Evolutionary conservation across 2,888 invertebrate species (phyloP), one percentile per base, ranked within the genome.

Genomic region (Allygus modestus): DNA sequence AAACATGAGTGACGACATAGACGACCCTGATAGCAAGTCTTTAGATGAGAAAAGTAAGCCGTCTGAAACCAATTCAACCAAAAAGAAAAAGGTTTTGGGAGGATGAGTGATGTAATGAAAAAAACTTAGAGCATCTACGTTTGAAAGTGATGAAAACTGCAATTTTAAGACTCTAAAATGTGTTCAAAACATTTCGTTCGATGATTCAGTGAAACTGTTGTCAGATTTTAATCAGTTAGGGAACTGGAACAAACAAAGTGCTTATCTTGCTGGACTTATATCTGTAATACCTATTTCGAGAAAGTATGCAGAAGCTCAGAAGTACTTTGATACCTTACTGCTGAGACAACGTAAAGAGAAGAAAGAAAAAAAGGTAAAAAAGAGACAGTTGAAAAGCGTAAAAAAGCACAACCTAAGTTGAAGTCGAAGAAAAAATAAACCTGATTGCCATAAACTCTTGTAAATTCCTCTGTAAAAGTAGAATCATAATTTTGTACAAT

Each of bases 21-120:
- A 65, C 65, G 65, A 65, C 65, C 65, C 65, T 65, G 65, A 65
- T 20, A 65, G 65, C 65, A 65, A 65, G 65, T 65, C 65, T 65
- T 65, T 20, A 65, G 65, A 65, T 65, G 65, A 65, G 20, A 65
- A 65, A 58, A 58, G 58, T 20, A 58, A 20, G 65, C 23, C 65
- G 17, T 65, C 65, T 65, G 65, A 65, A 20, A 65, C 65, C 65
- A 65, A 65, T 65, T 65, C 65, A 20, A 65, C 23, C 65, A 65
- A 65, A 65, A 65, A 65, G 65, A 65, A 65, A 65, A 65, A 65
- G 17, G 65, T 65, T 65, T 65, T 65, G 1, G 65, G 65, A 65
- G 65, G 65, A 65, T 15, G 23, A 65, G 23, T n/a, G n/a, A n/a
- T n/a, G n/a, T n/a, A n/a, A n/a, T n/a, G n/a, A n/a, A n/a, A n/a